Base-by-base conservation (phyloP, 2,113 vertebrate genomes). In the Catagonus wagneri region DNA sequence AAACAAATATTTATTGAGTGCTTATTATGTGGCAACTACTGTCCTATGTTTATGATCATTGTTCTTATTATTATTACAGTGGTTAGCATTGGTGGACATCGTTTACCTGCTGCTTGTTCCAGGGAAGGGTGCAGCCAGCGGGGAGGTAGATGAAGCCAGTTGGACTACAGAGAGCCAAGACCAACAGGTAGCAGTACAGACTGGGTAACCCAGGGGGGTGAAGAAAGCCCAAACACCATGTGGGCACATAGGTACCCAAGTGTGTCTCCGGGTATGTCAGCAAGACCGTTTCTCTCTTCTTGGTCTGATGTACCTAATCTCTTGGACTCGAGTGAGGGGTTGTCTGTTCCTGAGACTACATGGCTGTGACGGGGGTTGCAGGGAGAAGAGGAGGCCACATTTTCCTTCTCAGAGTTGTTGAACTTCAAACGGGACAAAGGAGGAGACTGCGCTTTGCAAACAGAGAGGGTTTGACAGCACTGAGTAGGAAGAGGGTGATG, bases 1-100 rank as follows among this genome's bases (percentile, higher is more conserved):
- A 79, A 80, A 95, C 9, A 76, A 52, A 27, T 74, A 63, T 63
- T 83, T 92, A 61, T 36, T 76, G 66, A 83, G 23, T 20, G 23
- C 36, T 79, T 65, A 27, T 52, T 56, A 2, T 75, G 27, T 50
- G 34, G 36, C 60, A 22, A 50, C 52, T 36, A 56, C 56, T 76
- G 19, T 72, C 17, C 4, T n/a, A 36, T 92, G 8, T 32, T 61
- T 65, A 50, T 44, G 36, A 36, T 65, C 66, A 19, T 39, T 74
- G 25, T 25, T 44, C 44, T 44, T 74, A 7, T 80, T 54, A 65
- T 83, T 44, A 6, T 29, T 44, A 6, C 27, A n/a, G 85, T 6
- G 90, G 2, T 92, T 20, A 4, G 61, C 14, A 34, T 78, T 32
- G n/a, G 34, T 23, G 72, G 84, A 56, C 20, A 68, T 39, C 10